Base-by-base conservation (phyloP, 2,888 invertebrate genomes). In the Pardosa pseudoannulata region DNA sequence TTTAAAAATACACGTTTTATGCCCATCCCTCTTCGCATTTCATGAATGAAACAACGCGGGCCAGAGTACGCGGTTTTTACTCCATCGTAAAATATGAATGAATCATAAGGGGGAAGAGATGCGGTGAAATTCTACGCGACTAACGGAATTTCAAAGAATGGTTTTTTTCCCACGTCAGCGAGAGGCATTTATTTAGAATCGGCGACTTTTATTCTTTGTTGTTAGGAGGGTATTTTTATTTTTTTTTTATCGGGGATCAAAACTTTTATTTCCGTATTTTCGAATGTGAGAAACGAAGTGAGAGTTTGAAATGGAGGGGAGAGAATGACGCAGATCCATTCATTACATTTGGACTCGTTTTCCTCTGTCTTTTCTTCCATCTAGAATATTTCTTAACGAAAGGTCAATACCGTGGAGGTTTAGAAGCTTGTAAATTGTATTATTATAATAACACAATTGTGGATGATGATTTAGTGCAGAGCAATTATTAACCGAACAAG, bases 261-360 rank as follows among this genome's bases (percentile, higher is more conserved):
- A 32, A 82, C 76, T 82, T 82, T 80, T 81, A 70, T 76, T 82
- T 82, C 82, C 82, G 82, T 76, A 82, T 82, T 71, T 68, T 68
- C 67, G 13, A 7, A 32, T 32, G 36, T 32, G 50, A 62, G 28
- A 41, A 46, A 75, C 19, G 70, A 81, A 75, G 81, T 82, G 82
- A 82, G 82, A 82, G 82, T 82, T 72, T 65, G n/a, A 65, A 64
- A 56, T 67, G 65, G 68, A 70, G 64, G n/a, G n/a, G n/a, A n/a
- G n/a, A n/a, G n/a, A n/a, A n/a, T n/a, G n/a, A n/a, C n/a, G n/a
- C n/a, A n/a, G n/a, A n/a, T 31, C 13, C 29, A 67, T 68, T 31
- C 65, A 27, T 62, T 27, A 29, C 16, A 28, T 70, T 68, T 27
- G 65, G 16, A 29, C 31, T 56, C 64, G 16, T n/a, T 46, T 56